phyloP scores from a whole-genome alignment of 2,113 vertebrate genomes.

The Halcyon malimbica region DNA sequence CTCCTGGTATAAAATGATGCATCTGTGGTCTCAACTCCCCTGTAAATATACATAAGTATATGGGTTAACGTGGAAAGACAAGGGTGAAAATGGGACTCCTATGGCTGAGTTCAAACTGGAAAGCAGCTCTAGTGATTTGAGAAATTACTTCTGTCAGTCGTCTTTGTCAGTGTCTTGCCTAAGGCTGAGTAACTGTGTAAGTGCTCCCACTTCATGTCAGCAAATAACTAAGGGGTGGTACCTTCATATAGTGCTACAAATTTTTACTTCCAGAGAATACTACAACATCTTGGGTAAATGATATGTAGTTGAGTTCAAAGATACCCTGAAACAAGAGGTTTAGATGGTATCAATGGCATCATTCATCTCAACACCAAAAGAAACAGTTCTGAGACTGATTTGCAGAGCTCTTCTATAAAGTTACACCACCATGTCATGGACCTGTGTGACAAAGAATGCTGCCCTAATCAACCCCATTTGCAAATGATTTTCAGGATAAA shows the following conservation, averaged over 20 bases:
- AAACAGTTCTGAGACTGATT: not conserved
- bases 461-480: not conserved
- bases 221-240: not conserved
- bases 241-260: not conserved
- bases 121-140: not conserved
- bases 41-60: not conserved
- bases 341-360: not conserved
- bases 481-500: constrained; percentile 37
- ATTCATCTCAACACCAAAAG: not conserved
- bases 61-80: not conserved
- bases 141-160: not conserved
- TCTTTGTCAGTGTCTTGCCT: not conserved
- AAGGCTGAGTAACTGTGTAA: not conserved
- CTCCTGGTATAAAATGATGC: not conserved
- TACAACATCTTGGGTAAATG: not conserved
- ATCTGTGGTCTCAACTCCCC: not conserved
- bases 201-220: not conserved
- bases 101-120: not conserved
- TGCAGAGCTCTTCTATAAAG: not conserved
- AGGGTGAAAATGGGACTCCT: not conserved
- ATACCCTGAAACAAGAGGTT: not conserved
- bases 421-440: not conserved
- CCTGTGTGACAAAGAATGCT: not conserved
- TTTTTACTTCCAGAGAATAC: not conserved
- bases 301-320: not conserved